A percentile compares a stretch with the other conserved stretches of the same genome.
Evolutionary conservation across 2,797 vertebrate genomes (phyloP).

Genomic region (Salmo trutta): DNA sequence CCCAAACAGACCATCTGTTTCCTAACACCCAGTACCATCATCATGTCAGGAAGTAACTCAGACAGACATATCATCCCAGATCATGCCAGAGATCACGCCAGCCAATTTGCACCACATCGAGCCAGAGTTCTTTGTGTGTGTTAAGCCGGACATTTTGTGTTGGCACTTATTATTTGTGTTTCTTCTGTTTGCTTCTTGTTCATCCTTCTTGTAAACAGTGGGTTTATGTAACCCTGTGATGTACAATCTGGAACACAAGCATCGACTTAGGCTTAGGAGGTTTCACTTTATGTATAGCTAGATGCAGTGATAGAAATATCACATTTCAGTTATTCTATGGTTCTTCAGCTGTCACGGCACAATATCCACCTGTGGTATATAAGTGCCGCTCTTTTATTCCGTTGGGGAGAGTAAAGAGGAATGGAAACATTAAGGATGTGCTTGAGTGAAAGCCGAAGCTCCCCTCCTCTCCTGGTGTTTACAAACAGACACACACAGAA

Average conservation of each 20-base stretch:
- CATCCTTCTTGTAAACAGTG: conserved; percentile 42
- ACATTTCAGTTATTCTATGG: conserved; percentile 7
- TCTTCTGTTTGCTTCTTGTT: conserved; percentile 30
- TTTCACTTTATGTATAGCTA: conserved; percentile 18
- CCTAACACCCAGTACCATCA: conserved; percentile 9
- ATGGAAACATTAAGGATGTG: not conserved
- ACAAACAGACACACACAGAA: conserved; percentile 33
- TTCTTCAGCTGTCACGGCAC: not conserved
- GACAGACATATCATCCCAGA: not conserved
- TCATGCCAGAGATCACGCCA: not conserved
- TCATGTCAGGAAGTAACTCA: conserved; percentile 20
- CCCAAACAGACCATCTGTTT: conserved; percentile 16
- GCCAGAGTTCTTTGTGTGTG: conserved; percentile 30
- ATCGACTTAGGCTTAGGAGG: conserved; percentile 17
- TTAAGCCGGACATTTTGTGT: conserved; percentile 39
- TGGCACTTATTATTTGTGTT: conserved; percentile 26
- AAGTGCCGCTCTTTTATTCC: not conserved
- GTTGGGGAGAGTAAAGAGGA: not conserved
- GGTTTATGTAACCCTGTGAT: conserved; percentile 57
- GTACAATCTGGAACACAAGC: conserved; percentile 49
- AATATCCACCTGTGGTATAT: not conserved
- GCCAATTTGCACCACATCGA: conserved; percentile 22
- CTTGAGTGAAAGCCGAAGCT: not conserved
- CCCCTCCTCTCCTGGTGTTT: conserved; percentile 47
- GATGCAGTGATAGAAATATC: conserved; percentile 15